Evolutionary conservation across 2,113 vertebrate genomes (phyloP), one percentile per base, ranked within the genome.

Genomic region (Xenotilapia flavipinnis): DNA sequence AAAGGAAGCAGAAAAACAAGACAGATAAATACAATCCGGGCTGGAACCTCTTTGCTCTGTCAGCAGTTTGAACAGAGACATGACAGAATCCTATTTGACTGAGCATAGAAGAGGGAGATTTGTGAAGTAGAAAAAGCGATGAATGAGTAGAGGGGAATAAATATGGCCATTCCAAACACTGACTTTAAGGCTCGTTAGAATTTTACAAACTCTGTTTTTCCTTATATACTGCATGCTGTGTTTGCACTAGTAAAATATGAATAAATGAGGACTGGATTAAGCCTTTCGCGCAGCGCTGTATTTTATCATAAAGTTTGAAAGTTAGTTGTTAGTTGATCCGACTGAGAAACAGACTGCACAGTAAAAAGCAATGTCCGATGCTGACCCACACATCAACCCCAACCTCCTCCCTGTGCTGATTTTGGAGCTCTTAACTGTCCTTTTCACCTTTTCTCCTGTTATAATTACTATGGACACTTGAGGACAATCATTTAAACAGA

Each of bases 171-270:
- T 40, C 36, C 62, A 40, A 68, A 68, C 36, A 68, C 33, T 68
- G 36, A 68, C 36, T 40, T 40, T 68, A 21, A 68, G 12, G 62
- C 36, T 68, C n/a, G 14, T 68, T 68, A 68, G 36, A 68, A 40
- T 23, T 68, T 40, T 40, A 40, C n/a, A 68, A 40, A 68, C 62
- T 68, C n/a, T 68, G n/a, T 40, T 68, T 68, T 40, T 68, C n/a
- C n/a, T 68, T 68, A 40, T 68, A 40, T 40, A 40, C 62, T 68
- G 62, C n/a, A 40, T 68, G 11, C n/a, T 68, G 3, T 23, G 62
- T 40, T 68, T 68, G 36, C 36, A 68, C 62, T 68, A 38, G 36
- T 14, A 68, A 68, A 68, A 40, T 5, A 40, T 68, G 7, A 68
- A 40, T 40, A 68, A 68, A 68, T 40, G 62, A 68, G 7, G 12